Base-by-base conservation (phyloP, 2,888 invertebrate species). In the Amiota mariae region DNA sequence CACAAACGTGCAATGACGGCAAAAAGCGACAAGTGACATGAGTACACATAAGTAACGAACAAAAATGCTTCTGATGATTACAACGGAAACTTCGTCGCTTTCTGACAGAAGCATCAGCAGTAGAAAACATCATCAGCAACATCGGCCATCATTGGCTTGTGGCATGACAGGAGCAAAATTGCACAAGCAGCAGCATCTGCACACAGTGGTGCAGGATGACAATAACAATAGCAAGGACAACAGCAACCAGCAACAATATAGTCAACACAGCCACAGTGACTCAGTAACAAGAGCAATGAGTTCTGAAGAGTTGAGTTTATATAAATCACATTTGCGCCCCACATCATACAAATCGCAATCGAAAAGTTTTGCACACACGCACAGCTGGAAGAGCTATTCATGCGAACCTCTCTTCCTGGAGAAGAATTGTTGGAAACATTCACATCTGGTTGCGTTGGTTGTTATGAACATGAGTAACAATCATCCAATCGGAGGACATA, bases 1-100 rank as follows among this genome's bases (percentile, higher is more conserved):
- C 47, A 66, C 24, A 66, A 13, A 47, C 15, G 46, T 66, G 8
- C 12, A 66, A 46, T 47, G 66, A 66, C 47, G 47, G 47, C 10
- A 73, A 74, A 73, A 77, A 75, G 75, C 77, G 79, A 75, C 71
- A 61, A 57, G 36, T 63, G 46, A 64, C 73, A 48, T 36, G 71
- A 76, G 70, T 79, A 73, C 72, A 36, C 36, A 73, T 63, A 63
- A 59, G 48, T 67, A 66, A 72, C 10, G 72, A 70, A 61, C 18
- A 24, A 49, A 20, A 68, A 64, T 66, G 76, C 73, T 70, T 15
- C 54, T 54, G 54, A 54, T 75, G 66, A 15, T 66, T 36, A 24
- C 68, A 49, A 49, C 49, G 64, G 47, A 12, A 20, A 15, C 11
- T 61, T 18, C 51, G 56, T 46, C 12, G 63, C 51, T 49, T 15